Base-by-base conservation (phyloP, 2,113 vertebrate species). In the Myotis davidii region DNA sequence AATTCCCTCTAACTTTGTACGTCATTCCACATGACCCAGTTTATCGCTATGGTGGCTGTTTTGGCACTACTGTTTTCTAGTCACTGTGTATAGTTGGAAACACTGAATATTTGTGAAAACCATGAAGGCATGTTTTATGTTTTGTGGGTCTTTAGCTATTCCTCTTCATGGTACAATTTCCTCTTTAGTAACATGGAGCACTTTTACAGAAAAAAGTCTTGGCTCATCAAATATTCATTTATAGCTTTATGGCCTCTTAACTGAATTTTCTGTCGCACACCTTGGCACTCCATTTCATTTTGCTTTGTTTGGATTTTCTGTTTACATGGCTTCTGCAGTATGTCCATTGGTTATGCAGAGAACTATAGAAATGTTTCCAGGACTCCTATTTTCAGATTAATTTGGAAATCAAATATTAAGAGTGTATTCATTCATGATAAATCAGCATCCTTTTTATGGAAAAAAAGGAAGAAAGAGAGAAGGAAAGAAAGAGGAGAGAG, bases 211-310 rank as follows among this genome's bases (percentile, higher is more conserved):
- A 90, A 88, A 78, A 52, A 27, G 45, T 52, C 3, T 81, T 56
- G 6, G 74, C 72, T 95, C 39, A 94, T 96, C 29, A 94, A 96
- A 91, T 90, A 87, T 77, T 92, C 54, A 81, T 93, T 85, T 65
- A 59, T 39, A 59, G 4, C 42, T 95, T 91, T 84, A 85, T 25
- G 12, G 21, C 64, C 45, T 77, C n/a, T 85, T 94, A 52, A 21
- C 87, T 96, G 78, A 9, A 85, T 93, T 95, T 92, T 90, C 37
- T 85, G 82, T 87, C 61, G 54, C 52, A 90, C 29, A 48, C 18
- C 25, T 82, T 95, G 61, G 48, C 32, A 69, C 18, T 94, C 64
- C 48, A 25, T 50, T 95, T 96, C 81, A 81, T 87, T 94, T 86
- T 54, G 20, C 29, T 94, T 84, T 76, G 56, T 93, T 92, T 94